phyloP scores from a whole-genome alignment of 2,888 invertebrate species.

The Ophion costatus region DNA sequence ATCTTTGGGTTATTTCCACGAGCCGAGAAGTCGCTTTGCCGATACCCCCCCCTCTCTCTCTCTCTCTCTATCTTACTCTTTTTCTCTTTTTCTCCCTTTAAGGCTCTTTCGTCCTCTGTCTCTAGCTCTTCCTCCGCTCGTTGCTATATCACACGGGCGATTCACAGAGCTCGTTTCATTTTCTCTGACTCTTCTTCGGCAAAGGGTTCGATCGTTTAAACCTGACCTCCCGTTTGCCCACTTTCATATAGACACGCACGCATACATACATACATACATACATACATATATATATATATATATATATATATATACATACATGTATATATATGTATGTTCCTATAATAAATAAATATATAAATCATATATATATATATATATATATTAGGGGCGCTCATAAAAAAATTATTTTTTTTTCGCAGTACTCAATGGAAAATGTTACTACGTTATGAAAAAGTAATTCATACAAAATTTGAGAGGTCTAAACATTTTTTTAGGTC shows the following conservation, averaged over 20 bases:
- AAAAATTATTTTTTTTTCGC: no score
- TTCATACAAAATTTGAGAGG: no score
- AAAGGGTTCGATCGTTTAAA: conserved; percentile 29
- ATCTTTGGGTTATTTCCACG: conserved; percentile 47
- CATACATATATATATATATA: background rate
- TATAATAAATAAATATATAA: no score
- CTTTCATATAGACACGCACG: background rate
- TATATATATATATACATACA: background rate
- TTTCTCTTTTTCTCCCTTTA: background rate
- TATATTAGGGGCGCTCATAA: no score
- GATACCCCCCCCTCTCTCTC: background rate
- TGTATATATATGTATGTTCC: no score
- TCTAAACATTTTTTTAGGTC: no score
- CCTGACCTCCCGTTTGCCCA: conserved; percentile 51
- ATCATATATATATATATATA: no score
- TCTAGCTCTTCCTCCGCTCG: conserved; percentile 3
- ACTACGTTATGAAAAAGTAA: no score
- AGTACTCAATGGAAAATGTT: no score
- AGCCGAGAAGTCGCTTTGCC: conserved; percentile 45
- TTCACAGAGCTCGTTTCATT: conserved; percentile 11
- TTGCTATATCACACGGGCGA: conserved; percentile 18
- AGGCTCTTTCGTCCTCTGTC: background rate
- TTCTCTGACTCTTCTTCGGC: conserved; percentile 19
- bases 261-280: background rate
- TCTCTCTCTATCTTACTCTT: no score